Evolutionary conservation across 2,113 vertebrate genomes (phyloP), one percentile per base, ranked within the genome.

Genomic region (Notiomystis cincta): DNA sequence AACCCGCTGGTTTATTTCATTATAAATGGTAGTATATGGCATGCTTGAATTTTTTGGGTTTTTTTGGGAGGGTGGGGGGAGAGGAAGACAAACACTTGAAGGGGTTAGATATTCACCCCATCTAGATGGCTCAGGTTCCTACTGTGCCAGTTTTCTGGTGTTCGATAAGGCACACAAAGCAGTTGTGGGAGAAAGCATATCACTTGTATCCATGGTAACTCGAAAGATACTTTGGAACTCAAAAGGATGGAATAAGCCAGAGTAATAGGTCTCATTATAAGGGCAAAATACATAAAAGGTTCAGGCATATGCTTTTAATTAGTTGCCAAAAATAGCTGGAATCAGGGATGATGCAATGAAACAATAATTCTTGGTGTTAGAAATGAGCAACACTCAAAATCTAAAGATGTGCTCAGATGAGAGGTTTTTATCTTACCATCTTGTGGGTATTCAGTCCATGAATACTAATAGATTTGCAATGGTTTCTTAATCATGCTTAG

Each of bases 181-280:
- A 96, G 93, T 96, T 97, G 96, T 96, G 70, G 93, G 97, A 97
- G 96, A 98, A 96, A 80, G 97, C 97, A 92, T 98, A 96, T 98
- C 97, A 90, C 92, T 97, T 92, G 98, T 98, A 97, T 98, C 98
- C 97, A 98, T 98, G 97, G 98, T 89, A 98, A 98, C 98, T 80
- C 42, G 47, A 97, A 97, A 98, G 97, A 96, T 97, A 97, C 98
- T 97, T 97, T 96, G 96, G 87, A 98, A 97, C 97, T 98, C 97
- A 95, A 95, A 98, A 80, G 95, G 96, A 82, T 97, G 94, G 92
- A 97, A 97, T 96, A 96, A 98, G 96, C 97, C 87, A 91, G 96
- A 97, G 93, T 98, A 98, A 98, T 97, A 95, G 97, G 97, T 97
- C 96, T 98, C 96, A 97, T 98, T 98, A 98, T 96, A 92, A 97